A percentile compares a stretch with the other conserved stretches of the same genome.
phyloP scores from a whole-genome alignment of 2,888 invertebrate species.

The Habrosyne pyritoides region DNA sequence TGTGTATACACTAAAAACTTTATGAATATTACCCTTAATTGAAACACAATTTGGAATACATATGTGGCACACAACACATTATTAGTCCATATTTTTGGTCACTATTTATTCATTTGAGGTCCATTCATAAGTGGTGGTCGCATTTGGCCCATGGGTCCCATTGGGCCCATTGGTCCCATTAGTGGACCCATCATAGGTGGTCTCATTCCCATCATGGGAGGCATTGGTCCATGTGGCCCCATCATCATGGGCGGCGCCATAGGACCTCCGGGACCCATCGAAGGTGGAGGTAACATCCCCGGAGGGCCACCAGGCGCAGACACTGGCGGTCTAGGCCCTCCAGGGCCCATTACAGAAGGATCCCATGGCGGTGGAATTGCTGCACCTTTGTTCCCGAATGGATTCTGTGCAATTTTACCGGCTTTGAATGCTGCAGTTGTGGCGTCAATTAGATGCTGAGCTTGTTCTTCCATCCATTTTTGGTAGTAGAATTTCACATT shows the following conservation, averaged over 20 bases:
- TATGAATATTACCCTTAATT: background rate
- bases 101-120: slow-evolving; percentile 84
- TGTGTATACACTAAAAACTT: background rate
- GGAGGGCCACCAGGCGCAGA: slow-evolving; percentile 85
- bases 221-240: slow-evolving; percentile 91
- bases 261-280: slow-evolving; percentile 87
- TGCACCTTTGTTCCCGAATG: slow-evolving; percentile 91
- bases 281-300: slow-evolving; percentile 83
- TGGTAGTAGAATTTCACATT: slow-evolving; percentile 99
- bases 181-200: slow-evolving; percentile 88
- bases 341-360: slow-evolving; percentile 85
- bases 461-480: slow-evolving; percentile 99
- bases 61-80: slow-evolving; percentile 7
- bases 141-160: slow-evolving; percentile 89
- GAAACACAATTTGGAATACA: background rate
- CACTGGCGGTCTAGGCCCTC: slow-evolving; percentile 78
- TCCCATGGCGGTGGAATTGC: slow-evolving; percentile 92
- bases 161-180: slow-evolving; percentile 83
- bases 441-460: slow-evolving; percentile 99
- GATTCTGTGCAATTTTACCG: slow-evolving; percentile 97
- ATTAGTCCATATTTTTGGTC: slow-evolving; percentile 14
- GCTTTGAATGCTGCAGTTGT: slow-evolving; percentile 99
- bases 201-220: slow-evolving; percentile 88
- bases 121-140: slow-evolving; percentile 89
- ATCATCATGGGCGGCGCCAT: slow-evolving; percentile 92